Conservation (phyloP, 2,888 invertebrate genomes). For the Andrena marginata region DNA sequence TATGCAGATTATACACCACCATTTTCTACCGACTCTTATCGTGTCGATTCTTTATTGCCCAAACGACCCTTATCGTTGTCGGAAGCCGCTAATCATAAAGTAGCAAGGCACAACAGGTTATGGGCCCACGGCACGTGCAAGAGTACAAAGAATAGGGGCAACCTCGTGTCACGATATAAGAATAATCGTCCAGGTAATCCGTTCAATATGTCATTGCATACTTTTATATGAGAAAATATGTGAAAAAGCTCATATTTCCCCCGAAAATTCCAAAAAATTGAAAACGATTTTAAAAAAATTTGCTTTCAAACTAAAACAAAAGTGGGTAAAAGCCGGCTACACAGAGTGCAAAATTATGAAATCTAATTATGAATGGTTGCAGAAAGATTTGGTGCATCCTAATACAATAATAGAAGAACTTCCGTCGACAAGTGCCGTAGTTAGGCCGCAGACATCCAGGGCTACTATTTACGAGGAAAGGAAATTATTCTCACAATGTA, state of each 20-base stretch:
- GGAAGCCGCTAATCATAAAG: too few species aligned
- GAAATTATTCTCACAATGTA: not conserved
- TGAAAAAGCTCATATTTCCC: not conserved
- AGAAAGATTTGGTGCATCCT: constrained; percentile 5
- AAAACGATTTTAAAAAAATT: not conserved
- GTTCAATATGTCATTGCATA: too few species aligned
- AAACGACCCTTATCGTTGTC: too few species aligned
- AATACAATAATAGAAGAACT: not conserved
- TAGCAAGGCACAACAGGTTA: too few species aligned
- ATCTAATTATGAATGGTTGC: not conserved
- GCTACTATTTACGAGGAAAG: not conserved
- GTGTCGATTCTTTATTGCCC: too few species aligned
- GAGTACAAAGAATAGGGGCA: too few species aligned
- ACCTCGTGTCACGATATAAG: too few species aligned
- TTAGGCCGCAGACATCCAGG: not conserved
- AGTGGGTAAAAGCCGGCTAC: not conserved
- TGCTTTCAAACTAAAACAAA: not conserved
- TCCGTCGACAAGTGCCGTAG: not conserved
- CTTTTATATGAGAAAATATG: constrained; percentile 9
- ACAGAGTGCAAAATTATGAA: not conserved
- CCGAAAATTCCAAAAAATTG: not conserved
- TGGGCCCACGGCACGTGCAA: too few species aligned
- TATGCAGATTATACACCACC: too few species aligned
- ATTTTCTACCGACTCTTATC: too few species aligned
- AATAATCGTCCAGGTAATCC: too few species aligned